A percentile compares a stretch with the other conserved stretches of the same genome.
These are phyloP conservation scores for Dynastes maya DNA, from an alignment of 2,888 invertebrate species.

Conservation along the genomic window DNA sequence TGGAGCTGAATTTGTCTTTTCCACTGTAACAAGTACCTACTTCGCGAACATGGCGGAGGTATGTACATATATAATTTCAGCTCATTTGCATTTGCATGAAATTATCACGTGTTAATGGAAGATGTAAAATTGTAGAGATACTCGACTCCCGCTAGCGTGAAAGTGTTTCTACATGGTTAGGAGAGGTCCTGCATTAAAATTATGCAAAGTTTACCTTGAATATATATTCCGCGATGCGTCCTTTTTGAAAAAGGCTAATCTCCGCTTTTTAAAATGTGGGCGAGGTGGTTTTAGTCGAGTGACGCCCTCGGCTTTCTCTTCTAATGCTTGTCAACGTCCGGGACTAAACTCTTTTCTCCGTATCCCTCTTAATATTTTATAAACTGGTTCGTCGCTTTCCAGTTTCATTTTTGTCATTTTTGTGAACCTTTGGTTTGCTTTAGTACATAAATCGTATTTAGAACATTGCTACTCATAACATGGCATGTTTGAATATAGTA, in stretches of 20 bases:
- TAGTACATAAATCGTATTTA: too few species aligned
- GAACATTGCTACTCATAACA: too few species aligned
- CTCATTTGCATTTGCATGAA: constrained; percentile 20
- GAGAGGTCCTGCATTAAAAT: neutral
- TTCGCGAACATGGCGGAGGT: neutral
- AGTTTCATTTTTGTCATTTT: too few species aligned
- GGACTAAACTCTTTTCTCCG: too few species aligned
- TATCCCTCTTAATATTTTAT: too few species aligned
- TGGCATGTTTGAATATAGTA: too few species aligned
- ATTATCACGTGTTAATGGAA: constrained; percentile 22
- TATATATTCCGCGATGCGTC: neutral
- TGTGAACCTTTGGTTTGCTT: too few species aligned
- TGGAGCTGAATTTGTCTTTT: constrained; percentile 1
- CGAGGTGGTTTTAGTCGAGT: neutral
- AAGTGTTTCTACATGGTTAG: neutral
- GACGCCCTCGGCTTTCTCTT: neutral
- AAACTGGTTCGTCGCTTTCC: too few species aligned
- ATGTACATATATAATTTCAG: neutral
- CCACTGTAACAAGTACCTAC: neutral
- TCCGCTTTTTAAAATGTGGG: neutral
- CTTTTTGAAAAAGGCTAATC: neutral
- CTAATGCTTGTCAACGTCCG: too few species aligned
- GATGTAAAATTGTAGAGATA: neutral
- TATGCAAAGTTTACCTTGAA: neutral
- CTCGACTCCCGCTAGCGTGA: neutral